These are phyloP conservation scores for Sebastes cheni DNA, from an alignment of 2,797 vertebrate genomes.

Conservation along the genomic window DNA sequence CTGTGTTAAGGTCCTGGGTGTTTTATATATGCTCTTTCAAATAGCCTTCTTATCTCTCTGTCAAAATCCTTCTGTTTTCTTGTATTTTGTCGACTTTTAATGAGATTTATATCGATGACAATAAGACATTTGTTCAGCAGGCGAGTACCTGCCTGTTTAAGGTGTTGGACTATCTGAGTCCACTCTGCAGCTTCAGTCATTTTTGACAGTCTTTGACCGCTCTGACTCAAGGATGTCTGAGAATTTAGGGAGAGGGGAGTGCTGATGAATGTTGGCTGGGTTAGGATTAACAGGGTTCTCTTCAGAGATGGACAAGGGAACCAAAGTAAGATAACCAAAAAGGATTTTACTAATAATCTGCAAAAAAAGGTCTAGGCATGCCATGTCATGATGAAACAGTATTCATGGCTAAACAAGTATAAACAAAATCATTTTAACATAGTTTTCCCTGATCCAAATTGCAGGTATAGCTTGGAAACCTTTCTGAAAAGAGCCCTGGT, in stretches of 20 bases:
- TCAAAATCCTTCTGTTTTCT: neutral
- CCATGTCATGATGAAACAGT: neutral
- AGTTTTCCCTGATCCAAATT: neutral
- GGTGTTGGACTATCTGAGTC: neutral
- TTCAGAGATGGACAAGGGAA: slow-evolving; percentile 9
- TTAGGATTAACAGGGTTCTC: slow-evolving; percentile 43
- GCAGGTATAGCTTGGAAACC: neutral
- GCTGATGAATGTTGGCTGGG: slow-evolving; percentile 29
- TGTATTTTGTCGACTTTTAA: neutral
- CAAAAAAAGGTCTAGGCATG: neutral
- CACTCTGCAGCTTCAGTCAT: neutral
- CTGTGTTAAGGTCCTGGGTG: slow-evolving; percentile 27
- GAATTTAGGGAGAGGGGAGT: neutral
- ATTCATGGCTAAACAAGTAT: neutral
- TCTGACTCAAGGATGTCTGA: slow-evolving; percentile 2
- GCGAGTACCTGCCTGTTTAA: neutral
- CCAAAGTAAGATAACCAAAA: neutral
- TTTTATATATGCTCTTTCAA: neutral
- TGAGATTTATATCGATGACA: neutral
- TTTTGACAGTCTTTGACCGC: neutral
- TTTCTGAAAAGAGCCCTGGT: slow-evolving; percentile 41
- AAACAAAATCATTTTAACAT: neutral
- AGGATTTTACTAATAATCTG: neutral
- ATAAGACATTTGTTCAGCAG: neutral
- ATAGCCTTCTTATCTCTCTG: neutral